Percentiles rank a stretch among this genome's conserved stretches.
phyloP scores from a whole-genome alignment of 2,797 vertebrate species.

The Chloroceryle inda region DNA sequence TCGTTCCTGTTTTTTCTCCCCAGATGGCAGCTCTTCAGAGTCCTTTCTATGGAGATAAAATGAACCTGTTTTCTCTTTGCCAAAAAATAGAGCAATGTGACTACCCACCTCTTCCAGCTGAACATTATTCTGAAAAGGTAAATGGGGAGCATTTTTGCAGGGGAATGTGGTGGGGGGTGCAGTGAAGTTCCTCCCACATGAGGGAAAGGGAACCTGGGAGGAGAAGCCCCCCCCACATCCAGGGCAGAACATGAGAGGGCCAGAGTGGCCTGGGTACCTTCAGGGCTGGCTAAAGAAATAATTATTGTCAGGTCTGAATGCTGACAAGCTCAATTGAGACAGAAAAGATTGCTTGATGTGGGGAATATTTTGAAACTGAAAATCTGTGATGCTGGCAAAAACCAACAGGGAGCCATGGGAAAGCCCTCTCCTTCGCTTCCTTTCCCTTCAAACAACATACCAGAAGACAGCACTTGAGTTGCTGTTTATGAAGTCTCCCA shows the following conservation, averaged over 20 bases:
- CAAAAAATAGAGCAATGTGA: constrained; percentile 91
- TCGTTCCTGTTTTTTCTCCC: background rate
- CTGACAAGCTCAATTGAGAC: background rate
- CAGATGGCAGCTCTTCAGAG: constrained; percentile 92
- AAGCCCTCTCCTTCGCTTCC: background rate
- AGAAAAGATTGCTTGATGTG: background rate
- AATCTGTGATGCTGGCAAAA: background rate
- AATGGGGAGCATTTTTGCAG: background rate
- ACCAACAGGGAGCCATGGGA: background rate
- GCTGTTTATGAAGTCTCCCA: background rate
- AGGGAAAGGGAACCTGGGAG: background rate
- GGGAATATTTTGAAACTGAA: background rate
- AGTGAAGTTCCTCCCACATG: background rate
- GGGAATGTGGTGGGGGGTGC: background rate
- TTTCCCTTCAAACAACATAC: background rate
- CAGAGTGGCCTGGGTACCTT: background rate
- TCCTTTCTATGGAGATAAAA: constrained; percentile 91
- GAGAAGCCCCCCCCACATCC: background rate
- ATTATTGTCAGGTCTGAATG: fast-evolving
- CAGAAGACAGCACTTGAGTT: background rate
- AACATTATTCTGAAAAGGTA: constrained; percentile 91
- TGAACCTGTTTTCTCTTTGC: constrained; percentile 90
- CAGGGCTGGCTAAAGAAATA: background rate
- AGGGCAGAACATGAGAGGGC: background rate
- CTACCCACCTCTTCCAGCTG: constrained; percentile 87